Evolutionary conservation across 2,113 vertebrate species (phyloP), one percentile per base, ranked within the genome.

Genomic region (Phyllopteryx taeniolatus): DNA sequence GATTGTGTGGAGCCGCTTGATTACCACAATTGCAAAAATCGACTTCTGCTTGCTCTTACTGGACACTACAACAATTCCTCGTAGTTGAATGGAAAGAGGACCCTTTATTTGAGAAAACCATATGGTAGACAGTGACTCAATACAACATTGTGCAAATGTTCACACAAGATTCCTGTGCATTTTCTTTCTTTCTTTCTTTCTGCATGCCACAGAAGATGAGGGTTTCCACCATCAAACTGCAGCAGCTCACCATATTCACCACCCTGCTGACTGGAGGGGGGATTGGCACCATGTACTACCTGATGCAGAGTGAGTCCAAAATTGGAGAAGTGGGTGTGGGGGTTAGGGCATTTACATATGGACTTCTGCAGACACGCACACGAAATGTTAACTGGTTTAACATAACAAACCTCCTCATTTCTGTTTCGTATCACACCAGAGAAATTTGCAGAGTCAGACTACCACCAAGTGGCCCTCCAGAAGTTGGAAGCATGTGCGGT

Each of bases 171-270:
- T 51, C 49, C 0, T 51, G 17, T 51, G 49, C 49, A 19, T 8
- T 19, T 51, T 10, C 2, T 56, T 56, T 22, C 49, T 19, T 53
- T 53, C 17, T 53, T 2, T 8, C 17, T 20, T 19, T n/a, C 6
- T 27, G 27, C 27, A 27, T 60, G 12, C 27, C 57, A 61, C 59
- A 33, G 15, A 44, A 67, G 5, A 88, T 95, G 94, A 90, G 92
- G 70, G 85, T 89, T 68, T 83, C 93, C 60, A 89, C 86, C 46
- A 88, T 66, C 73, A 91, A 91, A 8, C 89, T 96, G 68, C 86
- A 93, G 86, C 90, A 95, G 88, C 90, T 95, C 83, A 84, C 95
- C 68, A 78, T 95, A 81, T 95, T 94, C 83, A 82, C 94, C 80
- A 94, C 93, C 0, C 20, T 94, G 65, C 77, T 95, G 70, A 93